These are phyloP conservation scores for Pelusios castaneus DNA, from an alignment of 2,113 vertebrate genomes.

Conservation along the genomic window DNA sequence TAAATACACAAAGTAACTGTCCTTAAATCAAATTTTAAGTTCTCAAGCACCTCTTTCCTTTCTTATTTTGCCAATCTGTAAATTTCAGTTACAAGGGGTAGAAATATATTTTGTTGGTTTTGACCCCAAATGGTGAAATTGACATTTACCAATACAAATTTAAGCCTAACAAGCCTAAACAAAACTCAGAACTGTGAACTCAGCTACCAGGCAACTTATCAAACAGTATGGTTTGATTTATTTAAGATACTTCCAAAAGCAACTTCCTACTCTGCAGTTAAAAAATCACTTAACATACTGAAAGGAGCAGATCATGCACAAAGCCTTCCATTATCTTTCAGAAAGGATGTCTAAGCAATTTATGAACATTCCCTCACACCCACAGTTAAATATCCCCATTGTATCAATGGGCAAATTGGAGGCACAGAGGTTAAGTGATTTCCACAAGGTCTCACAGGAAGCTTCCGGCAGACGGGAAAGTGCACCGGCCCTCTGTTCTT, in stretches of 20 bases:
- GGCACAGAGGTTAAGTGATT: accelerated
- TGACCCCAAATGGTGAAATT: not conserved
- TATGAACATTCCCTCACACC: not conserved
- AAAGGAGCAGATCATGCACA: not conserved
- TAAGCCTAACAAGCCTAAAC: not conserved
- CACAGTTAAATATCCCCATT: not conserved
- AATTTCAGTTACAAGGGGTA: not conserved
- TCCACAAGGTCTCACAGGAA: not conserved
- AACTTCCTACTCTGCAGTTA: not conserved
- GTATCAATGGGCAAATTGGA: not conserved
- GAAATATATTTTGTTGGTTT: not conserved
- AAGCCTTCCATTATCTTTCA: not conserved
- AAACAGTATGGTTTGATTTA: not conserved
- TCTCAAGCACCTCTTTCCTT: not conserved
- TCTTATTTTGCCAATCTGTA: not conserved
- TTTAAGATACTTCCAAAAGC: not conserved
- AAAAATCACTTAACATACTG: accelerated
- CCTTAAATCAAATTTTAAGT: not conserved
- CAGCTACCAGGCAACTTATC: not conserved
- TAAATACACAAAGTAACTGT: not conserved
- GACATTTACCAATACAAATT: too few species aligned
- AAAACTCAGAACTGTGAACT: not conserved
- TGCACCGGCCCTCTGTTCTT: not conserved
- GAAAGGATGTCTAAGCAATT: not conserved
- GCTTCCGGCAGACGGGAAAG: accelerated